These are phyloP conservation scores for Varanus komodoensis DNA, from an alignment of 2,113 vertebrate genomes.

Conservation along the genomic window DNA sequence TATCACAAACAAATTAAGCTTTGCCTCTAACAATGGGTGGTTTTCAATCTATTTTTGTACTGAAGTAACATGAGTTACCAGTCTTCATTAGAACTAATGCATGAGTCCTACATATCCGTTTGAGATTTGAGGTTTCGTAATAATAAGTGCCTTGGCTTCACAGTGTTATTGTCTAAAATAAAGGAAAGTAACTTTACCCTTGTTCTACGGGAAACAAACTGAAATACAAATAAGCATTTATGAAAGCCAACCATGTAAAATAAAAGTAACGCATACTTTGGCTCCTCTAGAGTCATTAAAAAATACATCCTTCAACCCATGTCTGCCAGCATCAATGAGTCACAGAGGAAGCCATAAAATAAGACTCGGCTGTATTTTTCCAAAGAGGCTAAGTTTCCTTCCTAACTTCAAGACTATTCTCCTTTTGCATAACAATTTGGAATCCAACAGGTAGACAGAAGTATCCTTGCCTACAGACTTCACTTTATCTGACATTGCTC, in stretches of 20 bases:
- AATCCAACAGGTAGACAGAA: neutral
- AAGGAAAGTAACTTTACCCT: neutral
- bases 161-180: neutral
- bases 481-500: constrained; percentile 7
- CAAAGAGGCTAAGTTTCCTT: constrained; percentile 5
- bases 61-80: neutral
- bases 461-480: neutral
- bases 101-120: too few relatives aligned
- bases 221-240: neutral
- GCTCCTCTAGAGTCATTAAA: neutral
- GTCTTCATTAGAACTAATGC: neutral
- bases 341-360: constrained; percentile 22
- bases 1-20: neutral
- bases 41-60: neutral
- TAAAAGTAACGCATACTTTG: neutral
- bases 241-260: neutral
- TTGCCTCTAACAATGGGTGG: neutral
- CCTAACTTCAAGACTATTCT: neutral
- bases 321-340: constrained; percentile 9
- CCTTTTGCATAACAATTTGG: constrained; percentile 9
- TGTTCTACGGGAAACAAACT: neutral
- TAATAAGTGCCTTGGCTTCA: neutral
- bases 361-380: neutral
- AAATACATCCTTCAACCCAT: neutral
- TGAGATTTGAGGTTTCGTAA: neutral